Conservation (phyloP, 2,797 vertebrate genomes). For the Prionace glauca region DNA sequence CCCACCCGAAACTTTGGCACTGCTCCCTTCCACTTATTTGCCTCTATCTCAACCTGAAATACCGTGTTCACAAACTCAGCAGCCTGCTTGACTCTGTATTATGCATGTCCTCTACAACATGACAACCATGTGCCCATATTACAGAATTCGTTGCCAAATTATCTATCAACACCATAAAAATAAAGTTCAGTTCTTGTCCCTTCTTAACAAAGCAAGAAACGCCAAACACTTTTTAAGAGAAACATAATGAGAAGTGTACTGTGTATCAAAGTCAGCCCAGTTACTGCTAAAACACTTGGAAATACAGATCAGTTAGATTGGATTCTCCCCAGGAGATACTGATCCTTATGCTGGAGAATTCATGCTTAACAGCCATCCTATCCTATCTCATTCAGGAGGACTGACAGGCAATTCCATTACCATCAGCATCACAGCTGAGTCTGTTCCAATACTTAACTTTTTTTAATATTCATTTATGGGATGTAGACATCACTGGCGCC, state of each 20-base stretch:
- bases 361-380: not conserved
- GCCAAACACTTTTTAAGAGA: not conserved
- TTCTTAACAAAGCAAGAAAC: not conserved
- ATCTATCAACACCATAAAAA: not conserved
- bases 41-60: too few relatives aligned
- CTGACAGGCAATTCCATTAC: not conserved
- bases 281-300: not conserved
- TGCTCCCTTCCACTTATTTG: not conserved
- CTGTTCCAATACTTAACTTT: not conserved
- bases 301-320: not conserved
- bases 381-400: not conserved
- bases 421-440: not conserved
- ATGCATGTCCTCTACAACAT: too few relatives aligned
- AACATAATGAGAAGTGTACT: not conserved
- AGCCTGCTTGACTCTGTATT: too few relatives aligned
- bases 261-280: not conserved
- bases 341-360: not conserved
- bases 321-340: not conserved
- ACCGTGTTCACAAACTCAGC: too few relatives aligned
- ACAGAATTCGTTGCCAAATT: too few relatives aligned
- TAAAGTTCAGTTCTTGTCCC: not conserved
- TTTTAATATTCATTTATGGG: too few relatives aligned
- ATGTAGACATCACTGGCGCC: too few relatives aligned
- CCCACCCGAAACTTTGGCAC: not conserved
- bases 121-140: too few relatives aligned